Evolutionary conservation across 1,140 invertebrate genomes (phyloP), one percentile per base, ranked within the genome.

Genomic region (Temnothorax longispinosus): DNA sequence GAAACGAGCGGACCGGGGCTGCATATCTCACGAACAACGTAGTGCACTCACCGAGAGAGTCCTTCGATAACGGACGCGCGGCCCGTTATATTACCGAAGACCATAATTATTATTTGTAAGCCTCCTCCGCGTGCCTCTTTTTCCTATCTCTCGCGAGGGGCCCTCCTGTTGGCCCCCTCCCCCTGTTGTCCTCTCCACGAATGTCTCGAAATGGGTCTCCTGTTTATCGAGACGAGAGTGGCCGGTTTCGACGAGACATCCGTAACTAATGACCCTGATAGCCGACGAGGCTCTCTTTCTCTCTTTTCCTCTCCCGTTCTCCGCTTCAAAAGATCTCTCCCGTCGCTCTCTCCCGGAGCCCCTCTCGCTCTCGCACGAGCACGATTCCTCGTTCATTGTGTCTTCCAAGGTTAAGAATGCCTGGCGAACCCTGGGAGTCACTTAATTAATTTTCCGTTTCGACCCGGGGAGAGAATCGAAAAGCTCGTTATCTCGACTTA

Each of bases 211-310:
- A 77, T 85, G 88, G 88, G 86, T 85, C 91, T 89, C 86, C 89
- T 92, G 93, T 93, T 94, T 94, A 94, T 94, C 94, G 92, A 94
- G 92, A 93, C 93, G 93, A 94, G 92, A 93, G 92, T 93, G 93
- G 93, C 92, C 91, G 93, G 93, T 94, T 94, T 92, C 89, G 92
- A 94, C 91, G 90, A 93, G 94, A 94, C 94, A 94, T 94, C 93
- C 93, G 93, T 94, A 94, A 94, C 94, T 94, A 94, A 94, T 94
- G 94, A 94, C 93, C 93, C 93, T 93, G 94, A 94, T 94, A 94
- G 93, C 92, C 91, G 81, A 77, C 85, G 89, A 86, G 87, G 87
- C 90, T 89, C 86, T 85, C 89, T 62, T 67, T 86, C 77, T 87
- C 62, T 76, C 56, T 86, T 69, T 86, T 74, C 78, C 89, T 86